Base-by-base conservation (phyloP, 1,140 invertebrate genomes). In the Whitmania pigra region DNA sequence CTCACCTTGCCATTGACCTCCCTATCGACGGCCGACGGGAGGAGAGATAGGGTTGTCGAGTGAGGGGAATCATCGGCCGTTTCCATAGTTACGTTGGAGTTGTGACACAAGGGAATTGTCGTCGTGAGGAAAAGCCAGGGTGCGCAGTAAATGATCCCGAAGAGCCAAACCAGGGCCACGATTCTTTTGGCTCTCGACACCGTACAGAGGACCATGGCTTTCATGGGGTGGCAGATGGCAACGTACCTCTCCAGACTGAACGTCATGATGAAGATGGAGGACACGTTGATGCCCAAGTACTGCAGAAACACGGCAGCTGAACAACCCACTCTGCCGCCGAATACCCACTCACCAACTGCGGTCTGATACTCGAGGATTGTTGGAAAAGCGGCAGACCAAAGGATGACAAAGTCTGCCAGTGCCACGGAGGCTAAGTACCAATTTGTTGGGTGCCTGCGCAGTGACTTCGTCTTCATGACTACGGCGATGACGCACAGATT, bases 231-330 rank as follows among this genome's bases (percentile, higher is more conserved):
- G 81, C 93, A 96, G 76, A 97, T 95, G 29, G 92, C 93, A 53
- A 97, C 87, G 80, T 96, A 98, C 71, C 94, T 82, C 80, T 97
- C 94, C 18, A 95, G 87, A 0, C 94, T 96, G 81, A 97, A 97
- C 0, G 91, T 90, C 0, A 90, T 91, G 71, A 94, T 94, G 15
- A 90, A 93, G 66, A 97, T 83, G 0, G 97, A 89, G 0, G 93
- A 94, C 0, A 93, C 92, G 78, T 89, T 89, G 72, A 89, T 87
- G 4, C 88, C 88, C 15, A 88, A 79, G 78, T 88, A 86, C 75
- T 88, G 87, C 5, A 85, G 78, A 77, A 88, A 89, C n/a, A 88
- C 83, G 71, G 88, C 82, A 11, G 87, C 71, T 0, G 82, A 80
- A 77, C 87, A 88, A 2, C 86, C 86, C 13, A 83, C 74, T 29